Base-by-base conservation (phyloP, 1,140 invertebrate genomes). In the Drosophila nigrodunni region DNA sequence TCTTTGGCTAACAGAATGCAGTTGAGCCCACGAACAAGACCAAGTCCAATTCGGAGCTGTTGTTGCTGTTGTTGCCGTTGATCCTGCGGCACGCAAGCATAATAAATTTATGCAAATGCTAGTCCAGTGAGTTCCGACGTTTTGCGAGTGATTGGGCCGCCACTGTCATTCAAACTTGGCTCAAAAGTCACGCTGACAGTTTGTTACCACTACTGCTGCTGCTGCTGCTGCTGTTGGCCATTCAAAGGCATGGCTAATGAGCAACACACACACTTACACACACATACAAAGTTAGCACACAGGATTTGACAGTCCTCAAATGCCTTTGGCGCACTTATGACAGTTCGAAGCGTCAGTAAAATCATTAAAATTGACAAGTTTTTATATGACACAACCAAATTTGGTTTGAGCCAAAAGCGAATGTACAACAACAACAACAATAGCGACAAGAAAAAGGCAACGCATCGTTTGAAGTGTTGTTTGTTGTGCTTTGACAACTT, bases 321-420 rank as follows among this genome's bases (percentile, higher is more conserved):
- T 88, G 57, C 85, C 83, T 89, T 67, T 85, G 73, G 85, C 83
- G 85, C 83, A 88, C 83, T 90, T 90, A 86, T 91, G 89, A 91
- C 89, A 91, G 90, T 90, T 91, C 82, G 90, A 89, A 89, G 89
- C 89, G 89, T 91, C 89, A 91, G 89, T 70, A 79, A 91, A 91
- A 89, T 91, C 89, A 91, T 91, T 91, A 91, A 91, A 91, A 91
- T 91, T 91, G 89, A 91, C 89, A 91, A 91, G 81, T 91, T 91
- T 91, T 91, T 91, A 88, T 88, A 71, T 74, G 81, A 71, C 86
- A 85, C 57, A 72, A 58, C 86, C 85, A 89, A 89, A 89, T 90
- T 89, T 89, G 86, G 85, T 80, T 30, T 30, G 59, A 87, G 65
- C 74, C 67, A 82, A 71, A 75, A 74, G 66, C 59, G 43, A 58